These are phyloP conservation scores for Ibidorhyncha struthersii DNA, from an alignment of 2,113 vertebrate genomes.

Conservation along the genomic window DNA sequence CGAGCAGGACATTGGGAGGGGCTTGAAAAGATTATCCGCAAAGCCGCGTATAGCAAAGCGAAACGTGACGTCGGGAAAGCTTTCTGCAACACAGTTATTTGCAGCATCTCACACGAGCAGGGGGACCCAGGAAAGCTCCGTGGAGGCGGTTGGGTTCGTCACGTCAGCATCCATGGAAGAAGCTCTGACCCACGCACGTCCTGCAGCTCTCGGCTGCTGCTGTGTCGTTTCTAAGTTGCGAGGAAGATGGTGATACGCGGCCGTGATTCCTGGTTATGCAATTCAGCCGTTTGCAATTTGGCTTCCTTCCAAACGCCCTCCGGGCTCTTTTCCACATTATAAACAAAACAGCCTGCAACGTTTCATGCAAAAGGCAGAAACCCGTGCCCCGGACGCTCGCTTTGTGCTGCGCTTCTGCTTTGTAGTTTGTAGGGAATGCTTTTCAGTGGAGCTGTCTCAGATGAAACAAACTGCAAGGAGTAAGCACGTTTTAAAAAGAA, in stretches of 20 bases:
- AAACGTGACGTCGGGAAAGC: background rate
- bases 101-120: rapidly evolving
- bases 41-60: rapidly evolving
- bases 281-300: background rate
- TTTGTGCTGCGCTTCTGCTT: background rate
- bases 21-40: background rate
- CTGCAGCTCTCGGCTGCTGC: background rate
- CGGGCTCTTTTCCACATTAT: background rate
- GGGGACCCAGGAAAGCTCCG: background rate
- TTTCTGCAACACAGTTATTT: background rate
- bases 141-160: rapidly evolving
- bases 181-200: background rate
- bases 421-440: background rate
- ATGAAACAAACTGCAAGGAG: background rate
- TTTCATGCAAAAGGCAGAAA: background rate
- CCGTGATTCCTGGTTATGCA: background rate
- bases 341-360: background rate
- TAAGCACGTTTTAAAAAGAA: background rate
- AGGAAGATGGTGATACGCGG: background rate
- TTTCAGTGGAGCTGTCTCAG: background rate
- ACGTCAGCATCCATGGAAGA: background rate
- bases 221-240: background rate
- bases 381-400: background rate
- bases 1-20: background rate
- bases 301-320: background rate